Evolutionary conservation across 2,888 invertebrate genomes (phyloP).

Genomic region (Candidula unifasciata): DNA sequence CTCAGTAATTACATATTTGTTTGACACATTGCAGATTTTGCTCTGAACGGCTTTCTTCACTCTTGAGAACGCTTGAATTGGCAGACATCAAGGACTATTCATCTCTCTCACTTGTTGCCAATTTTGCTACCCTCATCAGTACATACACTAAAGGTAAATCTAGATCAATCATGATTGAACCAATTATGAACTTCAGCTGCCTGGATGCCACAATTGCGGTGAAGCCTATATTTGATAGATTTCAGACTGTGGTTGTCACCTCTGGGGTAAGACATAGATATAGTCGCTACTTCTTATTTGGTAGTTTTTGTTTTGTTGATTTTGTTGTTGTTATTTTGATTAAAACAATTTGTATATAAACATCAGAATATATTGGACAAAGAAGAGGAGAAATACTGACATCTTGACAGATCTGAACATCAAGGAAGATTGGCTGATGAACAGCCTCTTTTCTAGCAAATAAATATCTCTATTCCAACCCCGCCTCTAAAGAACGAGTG

Average conservation of each 20-base stretch:
- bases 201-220: conserved; percentile 99
- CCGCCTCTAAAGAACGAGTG: too few relatives aligned
- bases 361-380: too few relatives aligned
- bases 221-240: conserved; percentile 95
- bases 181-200: conserved; percentile 86
- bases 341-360: too few relatives aligned
- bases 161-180: conserved; percentile 76
- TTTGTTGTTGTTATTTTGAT: too few relatives aligned
- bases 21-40: conserved; percentile 85
- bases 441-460: too few relatives aligned
- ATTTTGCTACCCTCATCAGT: conserved; percentile 96
- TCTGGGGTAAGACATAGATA: conserved; percentile 83
- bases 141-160: conserved; percentile 89
- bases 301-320: too few relatives aligned
- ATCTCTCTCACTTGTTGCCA: conserved; percentile 86
- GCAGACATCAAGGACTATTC: conserved; percentile 93
- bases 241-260: conserved; percentile 97
- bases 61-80: conserved; percentile 93
- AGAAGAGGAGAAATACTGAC: too few relatives aligned
- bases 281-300: too few relatives aligned
- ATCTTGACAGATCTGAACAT: too few relatives aligned
- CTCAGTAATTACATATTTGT: neutral
- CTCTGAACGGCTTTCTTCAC: conserved; percentile 91
- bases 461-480: too few relatives aligned
- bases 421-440: too few relatives aligned